Conservation (phyloP, 2,888 invertebrate genomes). For the Hirudinaria manillensis region DNA sequence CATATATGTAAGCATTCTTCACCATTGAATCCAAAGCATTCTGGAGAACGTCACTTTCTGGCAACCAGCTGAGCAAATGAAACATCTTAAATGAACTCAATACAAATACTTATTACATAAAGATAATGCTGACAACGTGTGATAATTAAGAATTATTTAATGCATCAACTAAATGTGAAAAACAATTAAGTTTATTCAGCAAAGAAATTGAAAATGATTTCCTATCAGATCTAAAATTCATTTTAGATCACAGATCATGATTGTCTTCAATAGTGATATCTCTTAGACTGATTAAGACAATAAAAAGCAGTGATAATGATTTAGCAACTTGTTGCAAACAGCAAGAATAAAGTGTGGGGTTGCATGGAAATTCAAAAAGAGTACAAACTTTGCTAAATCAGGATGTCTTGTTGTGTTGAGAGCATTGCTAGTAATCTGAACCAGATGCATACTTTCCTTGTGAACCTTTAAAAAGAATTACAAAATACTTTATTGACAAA, state of each 20-base stretch:
- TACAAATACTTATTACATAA: background rate
- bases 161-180: background rate
- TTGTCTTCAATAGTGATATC: no score
- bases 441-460: constrained; percentile 83
- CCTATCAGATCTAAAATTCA: background rate
- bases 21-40: constrained; percentile 72
- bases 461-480: constrained; percentile 65
- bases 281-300: no score
- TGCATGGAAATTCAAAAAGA: no score
- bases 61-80: constrained; percentile 64
- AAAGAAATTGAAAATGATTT: background rate
- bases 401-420: constrained; percentile 68
- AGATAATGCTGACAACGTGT: background rate
- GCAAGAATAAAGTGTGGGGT: no score
- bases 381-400: constrained; percentile 63
- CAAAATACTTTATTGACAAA: background rate
- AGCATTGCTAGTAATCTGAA: constrained; percentile 78
- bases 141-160: background rate
- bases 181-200: background rate
- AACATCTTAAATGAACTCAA: background rate
- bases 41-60: constrained; percentile 71
- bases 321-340: no score
- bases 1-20: constrained; percentile 86
- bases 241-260: no score
- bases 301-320: no score